Percentiles rank a stretch among this genome's conserved stretches.
Conservation (phyloP, 2,797 vertebrate genomes). For the Denticeps clupeoides region DNA sequence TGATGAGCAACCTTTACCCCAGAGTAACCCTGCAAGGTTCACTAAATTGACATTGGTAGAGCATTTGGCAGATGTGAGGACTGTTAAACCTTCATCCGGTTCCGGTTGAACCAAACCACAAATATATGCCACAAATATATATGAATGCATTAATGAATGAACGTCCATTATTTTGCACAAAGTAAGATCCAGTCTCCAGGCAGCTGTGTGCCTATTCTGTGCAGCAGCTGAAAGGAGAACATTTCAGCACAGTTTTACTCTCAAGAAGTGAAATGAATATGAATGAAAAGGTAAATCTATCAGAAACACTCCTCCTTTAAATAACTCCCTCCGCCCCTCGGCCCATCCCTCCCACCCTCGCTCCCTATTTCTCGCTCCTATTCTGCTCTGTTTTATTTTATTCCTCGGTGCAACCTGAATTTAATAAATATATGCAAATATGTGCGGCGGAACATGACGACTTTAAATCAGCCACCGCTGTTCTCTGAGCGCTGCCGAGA, state of each 20-base stretch:
- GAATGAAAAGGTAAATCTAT: conserved; percentile 66
- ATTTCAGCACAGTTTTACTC: conserved; percentile 18
- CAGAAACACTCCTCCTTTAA: conserved; percentile 66
- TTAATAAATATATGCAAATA: conserved; percentile 81
- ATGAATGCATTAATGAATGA: no score
- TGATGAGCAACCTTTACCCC: no score
- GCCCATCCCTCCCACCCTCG: conserved; percentile 8
- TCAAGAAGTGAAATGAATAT: conserved; percentile 50
- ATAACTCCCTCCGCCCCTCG: conserved; percentile 38
- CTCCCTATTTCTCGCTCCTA: conserved; percentile 11
- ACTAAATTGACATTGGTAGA: no score
- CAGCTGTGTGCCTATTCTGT: no score
- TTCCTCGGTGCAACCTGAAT: conserved; percentile 65
- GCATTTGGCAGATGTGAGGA: no score
- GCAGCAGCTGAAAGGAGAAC: conserved; percentile 20
- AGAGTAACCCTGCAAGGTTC: no score
- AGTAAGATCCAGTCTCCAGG: no score
- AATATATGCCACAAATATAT: no score
- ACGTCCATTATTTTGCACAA: no score
- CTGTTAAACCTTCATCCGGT: no score
- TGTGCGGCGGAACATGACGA: conserved; percentile 73
- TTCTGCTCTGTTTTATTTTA: conserved; percentile 59
- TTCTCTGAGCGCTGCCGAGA: conserved; percentile 68
- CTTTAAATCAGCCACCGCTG: conserved; percentile 71
- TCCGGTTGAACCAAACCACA: no score